Evolutionary conservation across 1,140 invertebrate genomes (phyloP), one percentile per base, ranked within the genome.

Genomic region (Psilanteris sp.): DNA sequence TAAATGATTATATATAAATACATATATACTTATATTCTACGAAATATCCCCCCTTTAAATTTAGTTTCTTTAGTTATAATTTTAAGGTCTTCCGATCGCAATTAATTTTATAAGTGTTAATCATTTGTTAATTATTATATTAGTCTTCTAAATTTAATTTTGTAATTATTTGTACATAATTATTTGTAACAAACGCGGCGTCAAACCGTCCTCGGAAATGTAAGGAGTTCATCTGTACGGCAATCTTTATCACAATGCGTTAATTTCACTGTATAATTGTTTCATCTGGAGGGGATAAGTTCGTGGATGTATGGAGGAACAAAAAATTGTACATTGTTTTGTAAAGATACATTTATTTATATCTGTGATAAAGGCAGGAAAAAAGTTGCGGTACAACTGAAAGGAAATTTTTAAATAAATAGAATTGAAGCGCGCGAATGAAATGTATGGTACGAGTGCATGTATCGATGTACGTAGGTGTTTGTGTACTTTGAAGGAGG

Each of bases 321-420:
- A 37, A 61, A 73, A 80, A 80, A 82, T 78, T 86, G 83, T 86
- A 86, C 79, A 86, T 86, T 85, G 79, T 86, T 85, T 85, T 86
- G 83, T 85, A 85, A 84, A 85, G 83, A 89, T 89, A 90, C 89
- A 90, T 91, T 91, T 89, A 90, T 90, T 90, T 91, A 88, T 91
- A 90, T 90, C 90, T 91, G 90, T 91, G 90, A 91, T 91, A 91
- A 89, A 83, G 85, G 82, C 85, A 79, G 75, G 78, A 78, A 80
- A 62, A 78, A 66, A 39, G 44, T 44, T 46, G 54, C 32, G 54
- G 34, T 44, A 27, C 52, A 64, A 71, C 20, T 26, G 68, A 70
- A 29, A 31, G 39, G 18, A 54, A 78, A 72, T 20, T 57, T 59
- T 61, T 48, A 41, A 54, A 41, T 52, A 44, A 59, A 59, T 43